Conservation (phyloP, 2,113 vertebrate species). For the Neoarius graeffei region DNA sequence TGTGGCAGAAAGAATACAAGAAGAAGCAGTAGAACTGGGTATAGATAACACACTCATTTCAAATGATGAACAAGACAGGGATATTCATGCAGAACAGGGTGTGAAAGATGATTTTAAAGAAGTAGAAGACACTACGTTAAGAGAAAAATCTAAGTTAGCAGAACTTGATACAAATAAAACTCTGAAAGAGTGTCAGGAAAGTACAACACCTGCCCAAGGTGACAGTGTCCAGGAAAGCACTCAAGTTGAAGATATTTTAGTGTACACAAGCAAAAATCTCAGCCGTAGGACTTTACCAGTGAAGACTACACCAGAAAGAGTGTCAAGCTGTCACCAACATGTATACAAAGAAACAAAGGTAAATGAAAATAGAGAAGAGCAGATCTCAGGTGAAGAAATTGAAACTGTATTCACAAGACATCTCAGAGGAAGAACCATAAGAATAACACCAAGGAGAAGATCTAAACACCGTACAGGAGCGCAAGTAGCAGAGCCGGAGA, state of each 20-base stretch:
- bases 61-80: not conserved
- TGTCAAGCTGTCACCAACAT: not conserved
- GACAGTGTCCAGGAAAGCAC: not conserved
- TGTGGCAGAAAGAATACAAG: not conserved
- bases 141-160: not conserved
- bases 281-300: conserved; percentile 20
- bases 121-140: not conserved
- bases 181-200: not conserved
- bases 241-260: not conserved
- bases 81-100: not conserved
- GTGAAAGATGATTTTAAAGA: conserved; percentile 10
- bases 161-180: not conserved
- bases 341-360: not conserved
- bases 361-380: not conserved
- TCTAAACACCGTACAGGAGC: not conserved
- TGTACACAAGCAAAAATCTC: conserved; percentile 15
- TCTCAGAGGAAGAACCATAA: conserved; percentile 18
- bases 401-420: not conserved
- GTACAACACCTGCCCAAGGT: not conserved
- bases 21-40: not conserved
- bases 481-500: not conserved
- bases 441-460: conserved; percentile 1
- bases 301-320: conserved; percentile 14
- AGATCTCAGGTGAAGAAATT: not conserved
- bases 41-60: not conserved